Evolutionary conservation across 2,797 vertebrate genomes (phyloP), one percentile per base, ranked within the genome.

Genomic region (Setipinna tenuifilis): DNA sequence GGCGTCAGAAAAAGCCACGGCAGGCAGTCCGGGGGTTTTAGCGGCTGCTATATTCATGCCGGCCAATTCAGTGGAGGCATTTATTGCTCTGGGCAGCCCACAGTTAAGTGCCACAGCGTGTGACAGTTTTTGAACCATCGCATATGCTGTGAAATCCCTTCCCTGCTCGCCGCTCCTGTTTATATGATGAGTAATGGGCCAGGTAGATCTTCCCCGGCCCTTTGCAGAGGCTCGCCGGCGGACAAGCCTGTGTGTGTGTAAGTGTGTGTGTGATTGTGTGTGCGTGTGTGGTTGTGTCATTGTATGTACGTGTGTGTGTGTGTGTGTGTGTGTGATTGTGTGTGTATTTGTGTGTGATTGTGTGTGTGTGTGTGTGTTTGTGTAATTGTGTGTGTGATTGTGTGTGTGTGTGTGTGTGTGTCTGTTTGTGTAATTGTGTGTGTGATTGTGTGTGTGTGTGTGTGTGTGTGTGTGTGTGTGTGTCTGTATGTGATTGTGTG

Each of bases 61-160:
- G 31, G 31, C 68, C 68, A 75, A 41, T 41, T 75, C 68, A 75
- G 68, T 41, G 14, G 28, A 75, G 68, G 68, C 68, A 75, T 75
- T 75, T 75, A 75, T 75, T 75, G 68, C 68, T 75, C 12, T 75
- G 31, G 68, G 68, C 68, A 35, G 68, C 68, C 68, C 68, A 75
- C 68, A 75, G 68, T 75, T 75, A 75, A 75, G 68, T 75, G 68
- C 68, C 68, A 28, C 31, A 75, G 31, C 68, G 68, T 75, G 68
- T 75, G 68, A 75, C 68, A 75, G 68, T 75, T 75, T 75, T 75
- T 75, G 68, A 75, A 75, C 68, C 68, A 75, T 75, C 68, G 31
- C 68, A 75, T 75, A 75, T 41, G 68, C 68, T 75, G 68, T 41
- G 31, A 75, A 75, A 75, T 75, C 68, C 68, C 68, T 7, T 75